Evolutionary conservation across 2,797 vertebrate species (phyloP).

Genomic region (Hybognathus amarus): DNA sequence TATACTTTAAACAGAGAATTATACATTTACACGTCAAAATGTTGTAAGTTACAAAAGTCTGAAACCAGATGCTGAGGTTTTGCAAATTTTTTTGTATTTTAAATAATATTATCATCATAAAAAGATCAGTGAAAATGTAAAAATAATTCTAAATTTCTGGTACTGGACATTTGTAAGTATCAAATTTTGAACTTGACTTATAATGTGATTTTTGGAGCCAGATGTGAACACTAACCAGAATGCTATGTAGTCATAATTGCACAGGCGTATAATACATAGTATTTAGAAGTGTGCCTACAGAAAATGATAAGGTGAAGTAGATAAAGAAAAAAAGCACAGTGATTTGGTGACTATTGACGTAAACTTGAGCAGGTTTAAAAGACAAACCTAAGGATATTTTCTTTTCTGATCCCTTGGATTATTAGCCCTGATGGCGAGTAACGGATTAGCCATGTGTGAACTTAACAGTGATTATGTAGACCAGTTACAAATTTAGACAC

Average conservation of each 20-base stretch:
- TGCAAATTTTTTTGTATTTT: neutral
- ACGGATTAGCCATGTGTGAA: constrained; percentile 29
- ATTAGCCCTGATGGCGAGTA: constrained; percentile 25
- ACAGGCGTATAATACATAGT: neutral
- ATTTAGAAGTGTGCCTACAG: neutral
- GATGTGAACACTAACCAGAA: neutral
- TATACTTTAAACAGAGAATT: neutral
- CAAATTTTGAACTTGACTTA: neutral
- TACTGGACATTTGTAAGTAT: neutral
- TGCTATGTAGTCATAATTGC: neutral
- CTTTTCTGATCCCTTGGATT: constrained; percentile 60
- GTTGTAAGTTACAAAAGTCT: neutral
- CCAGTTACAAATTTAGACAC: constrained; percentile 35
- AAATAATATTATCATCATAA: neutral
- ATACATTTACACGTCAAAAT: neutral
- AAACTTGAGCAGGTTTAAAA: constrained; percentile 43
- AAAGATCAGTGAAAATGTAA: neutral
- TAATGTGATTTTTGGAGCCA: neutral
- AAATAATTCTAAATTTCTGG: too few relatives aligned
- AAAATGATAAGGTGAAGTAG: neutral
- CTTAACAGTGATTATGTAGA: constrained; percentile 56
- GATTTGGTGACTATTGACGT: constrained; percentile 22
- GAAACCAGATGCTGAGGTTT: neutral
- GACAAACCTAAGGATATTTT: constrained; percentile 53
- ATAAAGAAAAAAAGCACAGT: neutral